phyloP scores from a whole-genome alignment of 2,888 invertebrate species.

The Alviniconcha strummeri region DNA sequence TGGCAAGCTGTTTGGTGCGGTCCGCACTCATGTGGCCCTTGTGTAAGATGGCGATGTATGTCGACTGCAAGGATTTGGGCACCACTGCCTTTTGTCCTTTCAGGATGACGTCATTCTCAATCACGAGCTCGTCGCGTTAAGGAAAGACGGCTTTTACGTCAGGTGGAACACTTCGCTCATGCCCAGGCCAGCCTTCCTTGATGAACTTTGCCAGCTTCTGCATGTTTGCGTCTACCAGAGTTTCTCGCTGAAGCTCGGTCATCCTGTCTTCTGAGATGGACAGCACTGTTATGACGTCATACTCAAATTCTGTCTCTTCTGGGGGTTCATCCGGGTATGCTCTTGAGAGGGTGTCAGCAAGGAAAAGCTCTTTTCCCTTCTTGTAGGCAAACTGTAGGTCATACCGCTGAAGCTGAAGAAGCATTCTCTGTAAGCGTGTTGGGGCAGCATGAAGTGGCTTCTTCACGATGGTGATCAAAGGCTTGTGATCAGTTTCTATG shows the following conservation, averaged over 20 bases:
- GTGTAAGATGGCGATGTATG: neutral
- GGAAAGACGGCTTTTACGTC: constrained; percentile 29
- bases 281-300: constrained; percentile 13
- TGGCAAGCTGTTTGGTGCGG: neutral
- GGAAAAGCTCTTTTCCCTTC: constrained; percentile 24
- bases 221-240: constrained; percentile 19
- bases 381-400: neutral
- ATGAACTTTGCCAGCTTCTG: constrained; percentile 30
- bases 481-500: constrained; percentile 15
- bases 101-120: constrained; percentile 16
- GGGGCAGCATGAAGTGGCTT: neutral
- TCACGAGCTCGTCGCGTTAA: constrained; percentile 24
- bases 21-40: neutral
- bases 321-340: constrained; percentile 10
- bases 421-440: neutral
- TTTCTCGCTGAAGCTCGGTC: constrained; percentile 25
- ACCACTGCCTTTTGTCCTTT: constrained; percentile 10
- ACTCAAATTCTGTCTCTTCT: constrained; percentile 26
- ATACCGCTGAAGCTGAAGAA: neutral
- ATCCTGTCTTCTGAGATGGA: constrained; percentile 16
- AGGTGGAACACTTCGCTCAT: constrained; percentile 4
- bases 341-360: constrained; percentile 43
- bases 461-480: neutral
- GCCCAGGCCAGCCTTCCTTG: constrained; percentile 33
- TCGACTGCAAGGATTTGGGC: neutral